These are phyloP conservation scores for Chymomyza caudatula DNA, from an alignment of 2,888 invertebrate species.

Conservation along the genomic window DNA sequence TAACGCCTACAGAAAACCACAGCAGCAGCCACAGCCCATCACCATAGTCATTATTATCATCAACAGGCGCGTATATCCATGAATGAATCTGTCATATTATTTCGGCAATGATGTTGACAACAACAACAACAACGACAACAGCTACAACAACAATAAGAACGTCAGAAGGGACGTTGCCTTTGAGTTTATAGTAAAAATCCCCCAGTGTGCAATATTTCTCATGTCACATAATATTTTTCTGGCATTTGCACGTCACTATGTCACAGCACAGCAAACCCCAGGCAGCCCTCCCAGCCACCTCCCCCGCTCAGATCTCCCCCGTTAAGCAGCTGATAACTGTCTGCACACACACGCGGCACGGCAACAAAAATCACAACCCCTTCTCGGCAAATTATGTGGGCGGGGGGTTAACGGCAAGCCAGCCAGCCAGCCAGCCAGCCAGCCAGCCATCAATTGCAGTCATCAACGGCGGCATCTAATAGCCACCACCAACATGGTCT, in stretches of 20 bases:
- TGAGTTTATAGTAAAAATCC: constrained; percentile 36
- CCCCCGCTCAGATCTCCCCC: constrained; percentile 3
- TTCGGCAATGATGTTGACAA: constrained; percentile 66
- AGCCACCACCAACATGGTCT: constrained; percentile 2
- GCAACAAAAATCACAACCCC: constrained; percentile 60
- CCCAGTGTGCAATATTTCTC: constrained; percentile 69
- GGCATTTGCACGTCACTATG: constrained; percentile 72
- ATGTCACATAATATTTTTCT: constrained; percentile 74
- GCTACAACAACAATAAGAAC: constrained; percentile 4
- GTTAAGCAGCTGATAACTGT: constrained; percentile 66
- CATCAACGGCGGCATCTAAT: constrained; percentile 44
- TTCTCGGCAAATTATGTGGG: constrained; percentile 58
- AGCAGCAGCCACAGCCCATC: background rate
- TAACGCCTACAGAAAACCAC: background rate
- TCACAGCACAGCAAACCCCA: background rate
- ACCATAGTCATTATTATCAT: constrained; percentile 31
- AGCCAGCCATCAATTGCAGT: constrained; percentile 66
- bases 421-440: constrained; percentile 3
- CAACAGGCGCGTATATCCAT: constrained; percentile 29
- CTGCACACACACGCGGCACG: constrained; percentile 29
- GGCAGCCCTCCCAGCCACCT: background rate
- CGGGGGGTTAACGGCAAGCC: constrained; percentile 22
- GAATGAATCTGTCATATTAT: constrained; percentile 73
- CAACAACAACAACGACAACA: constrained; percentile 38
- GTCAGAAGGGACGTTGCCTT: constrained; percentile 3